These are phyloP conservation scores for Venturia canescens DNA, from an alignment of 1,140 invertebrate species.

Conservation along the genomic window DNA sequence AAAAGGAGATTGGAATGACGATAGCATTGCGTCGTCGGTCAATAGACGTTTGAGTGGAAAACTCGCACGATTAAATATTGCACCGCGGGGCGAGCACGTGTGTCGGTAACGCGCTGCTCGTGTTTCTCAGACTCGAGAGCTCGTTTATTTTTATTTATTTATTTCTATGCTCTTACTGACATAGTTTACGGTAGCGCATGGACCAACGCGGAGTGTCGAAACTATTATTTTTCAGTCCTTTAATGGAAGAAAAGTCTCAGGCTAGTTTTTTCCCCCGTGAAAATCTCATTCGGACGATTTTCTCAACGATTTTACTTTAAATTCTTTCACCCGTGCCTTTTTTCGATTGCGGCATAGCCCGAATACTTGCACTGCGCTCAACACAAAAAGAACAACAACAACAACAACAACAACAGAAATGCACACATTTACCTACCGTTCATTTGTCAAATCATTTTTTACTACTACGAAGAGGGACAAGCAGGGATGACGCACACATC, in stretches of 20 bases:
- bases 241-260: conserved; percentile 11
- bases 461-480: neutral
- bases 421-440: neutral
- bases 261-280: neutral
- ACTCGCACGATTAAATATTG: conserved; percentile 14
- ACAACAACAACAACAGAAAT: neutral
- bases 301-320: neutral
- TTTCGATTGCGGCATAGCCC: neutral
- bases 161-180: conserved; percentile 7
- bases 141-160: neutral
- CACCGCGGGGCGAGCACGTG: conserved; percentile 22
- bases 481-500: neutral
- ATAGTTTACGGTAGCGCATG: neutral
- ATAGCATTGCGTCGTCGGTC: neutral
- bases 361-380: neutral
- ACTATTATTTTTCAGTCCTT: conserved; percentile 6
- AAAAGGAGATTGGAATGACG: conserved; percentile 2
- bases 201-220: conserved; percentile 12
- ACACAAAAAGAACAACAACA: neutral
- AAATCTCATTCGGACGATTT: neutral
- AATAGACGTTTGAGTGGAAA: neutral
- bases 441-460: neutral
- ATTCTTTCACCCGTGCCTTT: neutral
- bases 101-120: neutral
- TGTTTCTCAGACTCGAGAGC: neutral